phyloP scores from a whole-genome alignment of 2,113 vertebrate species.

The Catharus bicknelli region DNA sequence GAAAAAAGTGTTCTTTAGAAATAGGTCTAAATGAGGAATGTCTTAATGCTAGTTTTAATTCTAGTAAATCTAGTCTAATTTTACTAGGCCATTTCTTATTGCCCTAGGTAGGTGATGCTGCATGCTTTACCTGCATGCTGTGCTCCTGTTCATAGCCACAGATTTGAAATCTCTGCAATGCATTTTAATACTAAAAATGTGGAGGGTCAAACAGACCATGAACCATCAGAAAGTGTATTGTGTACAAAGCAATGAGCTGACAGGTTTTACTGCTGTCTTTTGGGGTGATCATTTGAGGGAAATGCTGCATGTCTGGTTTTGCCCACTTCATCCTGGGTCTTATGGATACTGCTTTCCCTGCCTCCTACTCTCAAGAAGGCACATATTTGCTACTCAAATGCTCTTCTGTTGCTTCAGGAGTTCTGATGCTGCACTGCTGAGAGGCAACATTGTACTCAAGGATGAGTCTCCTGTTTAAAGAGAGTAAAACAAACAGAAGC shows the following conservation, averaged over 20 bases:
- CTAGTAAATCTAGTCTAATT: not conserved
- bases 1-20: not conserved
- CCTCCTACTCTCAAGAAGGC: not conserved
- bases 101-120: not conserved
- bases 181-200: not conserved
- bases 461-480: not conserved
- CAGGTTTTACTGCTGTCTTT: not conserved
- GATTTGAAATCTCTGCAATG: not conserved
- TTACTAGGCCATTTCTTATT: not conserved
- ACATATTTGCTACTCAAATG: not conserved
- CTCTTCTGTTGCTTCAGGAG: not conserved
- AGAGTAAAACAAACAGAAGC: not conserved
- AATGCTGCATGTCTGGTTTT: not conserved
- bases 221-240: fast-evolving
- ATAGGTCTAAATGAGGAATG: not conserved
- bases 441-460: not conserved
- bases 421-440: not conserved
- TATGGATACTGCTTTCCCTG: fast-evolving
- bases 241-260: not conserved
- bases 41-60: not conserved
- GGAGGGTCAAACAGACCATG: not conserved
- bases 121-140: not conserved
- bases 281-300: not conserved
- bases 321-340: not conserved
- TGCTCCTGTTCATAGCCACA: not conserved